Evolutionary conservation across 2,888 invertebrate species (phyloP).

Genomic region (Dascillus cervinus): DNA sequence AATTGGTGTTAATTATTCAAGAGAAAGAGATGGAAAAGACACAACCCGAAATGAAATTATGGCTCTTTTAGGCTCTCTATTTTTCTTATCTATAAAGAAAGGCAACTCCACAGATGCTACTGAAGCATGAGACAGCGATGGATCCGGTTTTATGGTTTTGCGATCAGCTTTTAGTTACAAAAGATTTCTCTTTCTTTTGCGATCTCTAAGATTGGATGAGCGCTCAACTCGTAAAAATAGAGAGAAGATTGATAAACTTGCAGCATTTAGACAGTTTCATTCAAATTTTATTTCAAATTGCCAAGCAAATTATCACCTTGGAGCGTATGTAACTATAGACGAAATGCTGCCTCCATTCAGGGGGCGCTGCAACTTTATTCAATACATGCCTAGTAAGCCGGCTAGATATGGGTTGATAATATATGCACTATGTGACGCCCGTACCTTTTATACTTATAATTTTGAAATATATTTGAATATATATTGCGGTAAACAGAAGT

Average conservation of each 20-base stretch:
- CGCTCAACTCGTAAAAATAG: conserved; percentile 5
- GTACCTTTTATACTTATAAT: too few species aligned
- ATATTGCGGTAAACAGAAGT: too few species aligned
- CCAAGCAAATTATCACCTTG: not conserved
- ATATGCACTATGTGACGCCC: conserved; percentile 18
- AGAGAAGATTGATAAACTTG: conserved; percentile 3
- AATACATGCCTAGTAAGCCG: conserved; percentile 15
- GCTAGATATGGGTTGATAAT: conserved; percentile 13
- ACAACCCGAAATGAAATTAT: too few species aligned
- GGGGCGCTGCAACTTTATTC: conserved; percentile 2
- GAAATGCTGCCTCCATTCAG: too few species aligned
- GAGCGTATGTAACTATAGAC: conserved; percentile 1
- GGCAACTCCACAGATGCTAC: conserved; percentile 19
- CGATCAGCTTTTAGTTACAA: conserved; percentile 16
- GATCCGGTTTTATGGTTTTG: conserved; percentile 18
- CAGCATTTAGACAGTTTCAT: conserved; percentile 2
- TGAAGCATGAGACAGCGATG: conserved; percentile 19
- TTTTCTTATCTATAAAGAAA: too few species aligned
- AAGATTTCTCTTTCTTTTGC: conserved; percentile 13
- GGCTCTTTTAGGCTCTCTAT: too few species aligned
- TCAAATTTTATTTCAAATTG: conserved; percentile 5
- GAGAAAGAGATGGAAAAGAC: too few species aligned
- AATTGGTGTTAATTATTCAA: too few species aligned
- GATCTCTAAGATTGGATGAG: conserved; percentile 11
- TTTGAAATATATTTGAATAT: too few species aligned